Evolutionary conservation across 2,888 invertebrate genomes (phyloP), one percentile per base, ranked within the genome.

Genomic region (Mimumesa dahlbomi): DNA sequence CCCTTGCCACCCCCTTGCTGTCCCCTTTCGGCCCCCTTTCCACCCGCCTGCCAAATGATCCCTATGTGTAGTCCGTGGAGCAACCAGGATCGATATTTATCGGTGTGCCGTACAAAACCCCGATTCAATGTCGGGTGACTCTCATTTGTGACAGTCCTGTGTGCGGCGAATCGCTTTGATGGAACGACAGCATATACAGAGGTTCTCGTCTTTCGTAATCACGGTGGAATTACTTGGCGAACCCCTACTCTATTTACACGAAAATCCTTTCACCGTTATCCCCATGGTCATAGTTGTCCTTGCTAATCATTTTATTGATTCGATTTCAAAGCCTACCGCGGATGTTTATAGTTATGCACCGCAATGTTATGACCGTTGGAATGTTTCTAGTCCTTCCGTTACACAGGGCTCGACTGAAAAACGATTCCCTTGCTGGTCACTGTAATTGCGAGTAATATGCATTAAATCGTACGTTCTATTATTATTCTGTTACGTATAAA

Each of bases 31-130:
- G n/a, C n/a, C n/a, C n/a, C n/a, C n/a, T n/a, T n/a, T n/a, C 38
- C 31, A 18, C 34, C 52, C 48, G 34, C 58, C 43, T 36, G 36
- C 58, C 49, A 14, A 63, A 54, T 58, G 57, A 48, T 61, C 59
- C 62, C 63, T 25, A 34, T 31, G 19, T 48, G 67, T 34, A 36
- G 29, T 56, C 56, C 75, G 68, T 16, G 54, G 50, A 38, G n/a
- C 43, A 50, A 50, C 46, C 59, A 45, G 42, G 71, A 67, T 66
- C 72, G 78, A 77, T 77, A 77, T 74, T 77, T 77, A 77, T 77
- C 77, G 71, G 57, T 59, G 62, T 59, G 57, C 43, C 38, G 45
- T 62, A 63, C 50, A 50, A 36, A 50, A 57, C 46, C 45, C 46
- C 50, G 46, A 58, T 59, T 16, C 65, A 38, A 62, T 53, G 34